phyloP scores from a whole-genome alignment of 2,888 invertebrate species.

The Junonia oenone region DNA sequence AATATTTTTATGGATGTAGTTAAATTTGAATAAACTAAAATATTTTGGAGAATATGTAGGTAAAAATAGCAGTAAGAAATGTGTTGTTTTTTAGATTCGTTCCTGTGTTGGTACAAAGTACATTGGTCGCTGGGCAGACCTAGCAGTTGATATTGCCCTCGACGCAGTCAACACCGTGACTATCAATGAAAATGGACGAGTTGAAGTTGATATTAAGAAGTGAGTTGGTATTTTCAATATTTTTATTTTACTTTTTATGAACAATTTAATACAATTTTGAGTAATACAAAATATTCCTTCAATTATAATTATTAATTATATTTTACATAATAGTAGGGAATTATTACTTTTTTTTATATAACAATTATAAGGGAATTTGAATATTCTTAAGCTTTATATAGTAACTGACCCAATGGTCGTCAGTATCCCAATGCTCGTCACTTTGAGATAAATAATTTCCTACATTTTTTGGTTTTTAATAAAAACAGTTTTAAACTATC shows the following conservation, averaged over 20 bases:
- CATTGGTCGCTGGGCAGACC: conserved; percentile 95
- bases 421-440: no score
- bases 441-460: no score
- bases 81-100: conserved; percentile 73
- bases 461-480: no score
- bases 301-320: no score
- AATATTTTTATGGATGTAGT: neutral
- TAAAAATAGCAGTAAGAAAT: neutral
- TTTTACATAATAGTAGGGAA: no score
- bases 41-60: no score
- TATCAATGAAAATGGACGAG: conserved; percentile 91
- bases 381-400: no score
- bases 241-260: neutral
- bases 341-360: no score
- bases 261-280: neutral
- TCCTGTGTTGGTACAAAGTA: conserved; percentile 99
- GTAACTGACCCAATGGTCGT: no score
- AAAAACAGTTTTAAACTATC: no score
- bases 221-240: conserved; percentile 39
- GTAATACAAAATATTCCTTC: no score
- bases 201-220: conserved; percentile 98
- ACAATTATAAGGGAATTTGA: no score
- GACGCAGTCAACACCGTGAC: conserved; percentile 96
- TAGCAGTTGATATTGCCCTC: conserved; percentile 96
- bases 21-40: neutral